Evolutionary conservation across 1,140 invertebrate genomes (phyloP), one percentile per base, ranked within the genome.

Genomic region (Drosophila triauraria): DNA sequence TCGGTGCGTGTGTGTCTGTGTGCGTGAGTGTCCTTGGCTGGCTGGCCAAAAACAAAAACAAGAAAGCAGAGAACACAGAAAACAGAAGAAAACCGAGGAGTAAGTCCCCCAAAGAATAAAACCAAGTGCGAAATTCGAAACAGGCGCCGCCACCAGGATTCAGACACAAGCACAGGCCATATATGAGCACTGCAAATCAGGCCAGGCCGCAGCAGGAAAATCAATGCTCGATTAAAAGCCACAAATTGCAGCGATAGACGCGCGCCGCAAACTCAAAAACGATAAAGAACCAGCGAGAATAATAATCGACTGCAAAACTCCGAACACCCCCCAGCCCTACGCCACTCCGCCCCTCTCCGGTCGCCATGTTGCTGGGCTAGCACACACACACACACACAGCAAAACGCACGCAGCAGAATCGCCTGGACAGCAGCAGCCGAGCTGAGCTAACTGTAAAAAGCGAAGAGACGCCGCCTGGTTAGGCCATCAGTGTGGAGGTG

Each of bases 401-500:
- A 70, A 25, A 63, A 67, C 44, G 50, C 27, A 40, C 59, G 44
- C 46, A 25, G 40, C 30, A 44, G 30, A 50, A 68, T 43, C 27
- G 62, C 62, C 58, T 35, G 68, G 70, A 74, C 53, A 40, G 53
- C 61, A 71, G 35, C 64, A 42, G 62, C 48, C 13, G 40, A 70
- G 64, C 53, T 47, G 12, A 63, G 61, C 32, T 50, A 76, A 57
- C 74, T 30, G 71, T 59, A 43, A 50, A 65, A 72, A 62, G 60
- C 63, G 32, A 48, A 63, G 54, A 77, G 72, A 50, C 80, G 63
- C 77, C 86, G 76, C 63, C 67, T 83, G 84, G 84, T 87, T 87
- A 90, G 84, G 84, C 84, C 84, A 82, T 84, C 80, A 84, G 84
- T 87, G 83, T 76, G 83, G 83, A 87, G 84, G 80, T 88, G 84